A percentile compares a stretch with the other conserved stretches of the same genome.
phyloP scores from a whole-genome alignment of 2,113 vertebrate genomes.

The Tychaedon coryphoeus region DNA sequence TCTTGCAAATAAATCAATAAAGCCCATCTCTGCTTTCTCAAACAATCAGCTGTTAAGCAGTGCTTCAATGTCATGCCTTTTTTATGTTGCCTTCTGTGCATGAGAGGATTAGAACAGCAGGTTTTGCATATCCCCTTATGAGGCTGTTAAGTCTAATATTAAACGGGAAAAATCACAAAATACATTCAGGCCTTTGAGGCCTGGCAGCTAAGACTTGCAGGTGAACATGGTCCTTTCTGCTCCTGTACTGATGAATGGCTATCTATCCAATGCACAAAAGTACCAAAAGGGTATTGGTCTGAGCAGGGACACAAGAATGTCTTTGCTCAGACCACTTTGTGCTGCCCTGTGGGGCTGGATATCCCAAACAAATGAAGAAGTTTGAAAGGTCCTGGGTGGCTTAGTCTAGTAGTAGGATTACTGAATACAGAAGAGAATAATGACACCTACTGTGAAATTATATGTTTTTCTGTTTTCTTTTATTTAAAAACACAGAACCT shows the following conservation, averaged over 20 bases:
- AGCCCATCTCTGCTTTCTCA: background rate
- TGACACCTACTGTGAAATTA: background rate
- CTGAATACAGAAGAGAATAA: background rate
- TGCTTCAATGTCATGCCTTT: background rate
- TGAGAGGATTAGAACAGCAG: background rate
- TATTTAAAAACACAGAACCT: background rate
- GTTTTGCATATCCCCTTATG: background rate
- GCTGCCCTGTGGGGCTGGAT: background rate
- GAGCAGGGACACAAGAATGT: background rate
- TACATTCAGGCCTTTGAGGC: background rate
- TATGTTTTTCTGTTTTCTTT: background rate
- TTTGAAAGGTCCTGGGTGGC: background rate
- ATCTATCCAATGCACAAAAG: background rate
- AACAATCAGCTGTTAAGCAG: background rate
- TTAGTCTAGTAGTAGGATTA: background rate
- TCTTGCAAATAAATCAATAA: background rate
- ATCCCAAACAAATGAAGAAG: background rate
- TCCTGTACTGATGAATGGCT: background rate
- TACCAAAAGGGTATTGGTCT: background rate
- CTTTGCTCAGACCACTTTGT: background rate
- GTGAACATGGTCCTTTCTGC: background rate
- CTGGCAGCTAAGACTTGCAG: background rate
- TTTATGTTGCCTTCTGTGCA: background rate
- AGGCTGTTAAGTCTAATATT: background rate
- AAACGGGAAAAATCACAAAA: background rate